Evolutionary conservation across 2,888 invertebrate species (phyloP).

Genomic region (Eupeodes luniger): DNA sequence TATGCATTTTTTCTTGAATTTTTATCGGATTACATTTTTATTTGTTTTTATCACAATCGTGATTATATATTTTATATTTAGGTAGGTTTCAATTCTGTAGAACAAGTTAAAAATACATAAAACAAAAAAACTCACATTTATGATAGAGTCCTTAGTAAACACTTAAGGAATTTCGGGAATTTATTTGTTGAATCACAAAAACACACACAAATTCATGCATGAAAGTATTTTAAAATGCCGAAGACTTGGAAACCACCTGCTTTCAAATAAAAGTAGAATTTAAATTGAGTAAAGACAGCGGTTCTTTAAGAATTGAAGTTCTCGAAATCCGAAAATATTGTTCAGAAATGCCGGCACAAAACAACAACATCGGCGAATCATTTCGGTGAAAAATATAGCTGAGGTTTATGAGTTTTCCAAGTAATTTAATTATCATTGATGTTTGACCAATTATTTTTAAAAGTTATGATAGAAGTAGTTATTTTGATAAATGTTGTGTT

Average conservation of each 20-base stretch:
- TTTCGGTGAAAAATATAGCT: too few species aligned
- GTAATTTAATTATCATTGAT: too few species aligned
- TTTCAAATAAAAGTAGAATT: not conserved
- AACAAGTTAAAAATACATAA: slow-evolving; percentile 13
- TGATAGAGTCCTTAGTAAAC: not conserved
- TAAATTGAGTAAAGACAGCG: not conserved
- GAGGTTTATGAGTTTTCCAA: too few species aligned
- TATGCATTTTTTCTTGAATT: slow-evolving; percentile 54
- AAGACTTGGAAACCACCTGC: not conserved
- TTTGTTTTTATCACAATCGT: slow-evolving; percentile 15
- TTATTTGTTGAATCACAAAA: slow-evolving; percentile 9
- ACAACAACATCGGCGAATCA: too few species aligned
- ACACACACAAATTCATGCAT: not conserved
- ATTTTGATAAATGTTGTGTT: too few species aligned
- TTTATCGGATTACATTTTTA: slow-evolving; percentile 64
- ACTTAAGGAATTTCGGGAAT: slow-evolving; percentile 27
- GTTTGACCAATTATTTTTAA: too few species aligned
- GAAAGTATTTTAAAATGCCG: slow-evolving; percentile 14
- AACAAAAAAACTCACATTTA: not conserved
- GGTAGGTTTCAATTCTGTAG: slow-evolving; percentile 20
- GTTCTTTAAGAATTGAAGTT: too few species aligned
- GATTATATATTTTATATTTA: not conserved
- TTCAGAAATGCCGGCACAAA: too few species aligned
- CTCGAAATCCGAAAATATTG: too few species aligned
- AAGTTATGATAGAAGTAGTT: too few species aligned